phyloP scores from a whole-genome alignment of 2,888 invertebrate genomes.

The Sarcophaga subvicina region DNA sequence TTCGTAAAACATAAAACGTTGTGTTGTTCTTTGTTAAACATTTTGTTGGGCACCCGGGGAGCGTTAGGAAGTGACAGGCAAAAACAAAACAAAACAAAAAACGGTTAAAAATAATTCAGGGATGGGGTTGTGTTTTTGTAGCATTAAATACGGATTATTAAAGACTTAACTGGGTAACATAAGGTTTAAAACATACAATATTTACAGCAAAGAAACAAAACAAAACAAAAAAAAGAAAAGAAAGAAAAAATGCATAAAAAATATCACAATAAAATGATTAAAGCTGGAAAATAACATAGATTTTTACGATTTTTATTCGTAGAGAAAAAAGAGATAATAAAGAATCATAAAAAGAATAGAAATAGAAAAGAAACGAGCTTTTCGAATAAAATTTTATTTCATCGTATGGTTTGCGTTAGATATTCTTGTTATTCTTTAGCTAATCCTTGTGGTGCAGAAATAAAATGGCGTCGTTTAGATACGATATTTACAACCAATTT shows the following conservation, averaged over 20 bases:
- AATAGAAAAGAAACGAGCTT: no score
- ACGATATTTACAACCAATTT: conserved; percentile 54
- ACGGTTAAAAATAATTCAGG: conserved; percentile 1
- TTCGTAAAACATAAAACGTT: conserved; percentile 43
- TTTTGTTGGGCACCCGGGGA: conserved; percentile 64
- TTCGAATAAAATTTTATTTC: neutral
- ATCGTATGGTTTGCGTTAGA: neutral
- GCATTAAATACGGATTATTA: conserved; percentile 5
- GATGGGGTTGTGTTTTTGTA: neutral
- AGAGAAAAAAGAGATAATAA: conserved; percentile 22
- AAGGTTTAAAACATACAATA: neutral
- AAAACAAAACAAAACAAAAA: conserved; percentile 24
- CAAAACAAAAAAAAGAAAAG: neutral
- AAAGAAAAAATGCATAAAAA: no score
- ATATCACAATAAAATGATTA: conserved; percentile 29
- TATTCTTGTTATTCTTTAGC: no score
- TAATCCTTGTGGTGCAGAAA: neutral
- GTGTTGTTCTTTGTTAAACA: conserved; percentile 65
- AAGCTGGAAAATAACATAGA: conserved; percentile 44
- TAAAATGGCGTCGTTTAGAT: conserved; percentile 67
- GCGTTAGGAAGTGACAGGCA: conserved; percentile 67
- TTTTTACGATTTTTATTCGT: conserved; percentile 19
- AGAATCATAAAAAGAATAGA: conserved; percentile 10
- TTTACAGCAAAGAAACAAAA: neutral
- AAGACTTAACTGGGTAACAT: conserved; percentile 24